Evolutionary conservation across 2,113 vertebrate genomes (phyloP), one percentile per base, ranked within the genome.

Genomic region (Circaetus gallicus): DNA sequence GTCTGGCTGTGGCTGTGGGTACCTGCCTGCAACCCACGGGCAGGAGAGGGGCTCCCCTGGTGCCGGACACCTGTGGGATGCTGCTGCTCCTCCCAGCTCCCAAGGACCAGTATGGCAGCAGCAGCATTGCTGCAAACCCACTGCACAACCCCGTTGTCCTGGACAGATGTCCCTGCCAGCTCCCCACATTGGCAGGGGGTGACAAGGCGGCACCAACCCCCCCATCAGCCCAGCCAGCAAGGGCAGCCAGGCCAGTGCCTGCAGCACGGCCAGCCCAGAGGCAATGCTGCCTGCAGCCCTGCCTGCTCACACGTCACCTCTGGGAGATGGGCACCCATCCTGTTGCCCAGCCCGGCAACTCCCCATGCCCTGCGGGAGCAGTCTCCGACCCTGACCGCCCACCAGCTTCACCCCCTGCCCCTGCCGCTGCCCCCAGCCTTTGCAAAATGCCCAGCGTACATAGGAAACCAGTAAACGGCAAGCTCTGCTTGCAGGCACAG

Each of bases 361-460:
- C 65, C 50, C 36, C 1, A 3, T 36, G 43, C 17, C 38, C 34
- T 40, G 28, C 32, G 9, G 59, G 36, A 79, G 38, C 18, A 9
- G 34, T 10, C 19, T 38, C 32, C 0, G 1, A 13, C 36, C 42
- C 43, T 26, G 20, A 7, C 40, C 5, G 0, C 25, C 20, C 76
- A 14, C 26, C 56, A 45, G 36, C 34, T 25, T 83, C 36, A 22
- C 10, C 10, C 6, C 1, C 0, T n/a, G 58, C 13, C 49, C 26
- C 49, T 25, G 24, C 22, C 0, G 4, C 29, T 87, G 71, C 17
- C 36, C 76, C 28, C 78, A 31, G 47, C 55, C 61, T 62, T 69
- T 1, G 1, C 5, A 14, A 38, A n/a, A 34, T 0, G 0, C 42
- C 49, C 17, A 1, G 29, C 10, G 3, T 19, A 10, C 11, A 50